Base-by-base conservation (phyloP, 1,140 invertebrate species). In the Polypedilum pembai region DNA sequence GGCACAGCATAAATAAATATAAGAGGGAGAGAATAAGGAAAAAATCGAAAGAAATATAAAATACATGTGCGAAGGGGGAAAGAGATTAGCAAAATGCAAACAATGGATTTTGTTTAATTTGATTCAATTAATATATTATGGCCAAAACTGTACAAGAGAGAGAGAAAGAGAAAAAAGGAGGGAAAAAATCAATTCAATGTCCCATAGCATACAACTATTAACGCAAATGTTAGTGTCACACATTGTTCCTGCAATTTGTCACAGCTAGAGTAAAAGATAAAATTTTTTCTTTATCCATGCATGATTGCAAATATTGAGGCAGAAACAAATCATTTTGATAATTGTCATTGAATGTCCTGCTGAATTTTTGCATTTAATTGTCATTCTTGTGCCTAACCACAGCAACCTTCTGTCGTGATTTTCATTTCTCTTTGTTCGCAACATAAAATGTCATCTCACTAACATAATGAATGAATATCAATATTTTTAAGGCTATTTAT, bases 401-500 rank as follows among this genome's bases (percentile, higher is more conserved):
- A 56, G 15, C 8, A 45, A 56, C 65, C 65, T 69, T 69, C n/a
- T 69, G 65, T 69, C 18, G 65, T 18, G 20, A 69, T 69, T 69
- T 69, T 69, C 20, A 21, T 21, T 20, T 8, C 8, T 69, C 17
- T 7, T 69, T 69, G 65, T 21, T 21, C 15, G 18, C 7, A 69
- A 69, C 45, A n/a, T 15, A 56, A 15, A 56, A n/a, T n/a, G 45
- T 69, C 24, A 69, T 69, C n/a, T 21, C 65, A 69, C 65, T 20
- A 8, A 18, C 8, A 69, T 69, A 69, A 69, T 20, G 17, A 69
- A 69, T 69, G 65, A 69, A 69, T 69, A 69, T 69, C 65, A 69
- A 69, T 69, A 69, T 69, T 69, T 56, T 69, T 69, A 69, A 69
- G 65, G 65, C 65, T 69, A 69, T 69, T 69, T 69, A 69, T n/a